Conservation (phyloP, 1,140 invertebrate species). For the Scylla paramamosain region DNA sequence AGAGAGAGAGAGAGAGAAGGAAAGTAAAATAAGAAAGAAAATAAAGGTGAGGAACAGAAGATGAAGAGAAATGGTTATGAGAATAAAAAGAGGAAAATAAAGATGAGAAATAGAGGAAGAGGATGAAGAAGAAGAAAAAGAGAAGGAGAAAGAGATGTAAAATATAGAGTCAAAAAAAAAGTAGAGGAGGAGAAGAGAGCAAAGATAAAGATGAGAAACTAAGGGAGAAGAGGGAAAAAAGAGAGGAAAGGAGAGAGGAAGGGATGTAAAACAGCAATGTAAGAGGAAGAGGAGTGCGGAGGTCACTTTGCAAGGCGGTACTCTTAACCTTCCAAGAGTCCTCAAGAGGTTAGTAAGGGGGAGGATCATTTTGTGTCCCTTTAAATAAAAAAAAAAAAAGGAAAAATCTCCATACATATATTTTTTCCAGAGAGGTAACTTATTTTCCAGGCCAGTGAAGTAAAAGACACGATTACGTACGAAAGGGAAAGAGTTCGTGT, state of each 20-base stretch:
- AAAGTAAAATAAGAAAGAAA: not conserved
- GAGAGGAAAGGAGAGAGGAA: not conserved
- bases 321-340: not conserved
- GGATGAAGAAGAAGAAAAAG: not conserved
- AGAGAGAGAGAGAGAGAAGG: not conserved
- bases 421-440: not conserved
- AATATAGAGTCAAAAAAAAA: not conserved
- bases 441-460: constrained; percentile 7
- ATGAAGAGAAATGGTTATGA: not conserved
- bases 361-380: not conserved
- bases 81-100: not conserved
- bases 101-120: not conserved
- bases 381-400: not conserved
- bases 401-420: not conserved
- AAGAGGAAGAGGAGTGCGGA: not conserved
- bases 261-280: not conserved
- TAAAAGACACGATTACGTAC: not conserved
- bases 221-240: not conserved
- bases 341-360: not conserved
- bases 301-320: constrained; percentile 8
- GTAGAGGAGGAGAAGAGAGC: not conserved
- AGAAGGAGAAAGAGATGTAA: not conserved
- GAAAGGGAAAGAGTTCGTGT: too few relatives aligned
- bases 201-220: not conserved
- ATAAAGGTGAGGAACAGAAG: not conserved